Evolutionary conservation across 2,888 invertebrate species (phyloP).

Genomic region (Sturmia bella): DNA sequence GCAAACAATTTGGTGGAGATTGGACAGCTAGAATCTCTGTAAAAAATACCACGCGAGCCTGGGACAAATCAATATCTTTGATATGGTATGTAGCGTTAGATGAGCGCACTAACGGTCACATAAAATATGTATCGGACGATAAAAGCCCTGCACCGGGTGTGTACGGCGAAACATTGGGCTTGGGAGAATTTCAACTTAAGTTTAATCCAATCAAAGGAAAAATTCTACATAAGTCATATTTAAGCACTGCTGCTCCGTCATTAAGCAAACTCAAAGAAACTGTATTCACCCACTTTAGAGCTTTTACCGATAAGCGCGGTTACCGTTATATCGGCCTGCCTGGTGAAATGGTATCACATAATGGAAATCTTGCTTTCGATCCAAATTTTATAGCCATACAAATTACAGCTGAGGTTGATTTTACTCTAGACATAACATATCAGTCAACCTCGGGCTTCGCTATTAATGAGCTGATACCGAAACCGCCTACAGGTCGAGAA

Average conservation of each 20-base stretch:
- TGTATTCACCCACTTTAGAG: slow-evolving; percentile 86
- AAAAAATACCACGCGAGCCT: slow-evolving; percentile 78
- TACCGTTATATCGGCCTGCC: slow-evolving; percentile 84
- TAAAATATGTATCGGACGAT: slow-evolving; percentile 79
- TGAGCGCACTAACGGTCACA: slow-evolving; percentile 85
- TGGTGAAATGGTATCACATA: slow-evolving; percentile 84
- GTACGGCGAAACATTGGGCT: slow-evolving; percentile 88
- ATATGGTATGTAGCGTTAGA: slow-evolving; percentile 93
- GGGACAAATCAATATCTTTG: slow-evolving; percentile 83
- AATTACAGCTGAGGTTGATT: slow-evolving; percentile 89
- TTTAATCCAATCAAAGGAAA: slow-evolving; percentile 83
- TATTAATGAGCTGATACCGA: slow-evolving; percentile 78
- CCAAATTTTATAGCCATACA: slow-evolving; percentile 92
- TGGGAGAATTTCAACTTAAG: slow-evolving; percentile 87
- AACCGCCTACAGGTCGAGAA: slow-evolving; percentile 84
- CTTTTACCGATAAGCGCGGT: slow-evolving; percentile 83
- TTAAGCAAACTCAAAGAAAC: slow-evolving; percentile 89
- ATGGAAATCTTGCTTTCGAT: slow-evolving; percentile 84
- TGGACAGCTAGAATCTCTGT: slow-evolving; percentile 94
- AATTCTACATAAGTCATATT: slow-evolving; percentile 87
- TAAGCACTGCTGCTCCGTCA: slow-evolving; percentile 88
- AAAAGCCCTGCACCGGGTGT: slow-evolving; percentile 80
- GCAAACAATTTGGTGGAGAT: slow-evolving; percentile 92
- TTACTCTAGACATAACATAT: slow-evolving; percentile 91
- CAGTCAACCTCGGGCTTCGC: slow-evolving; percentile 88